phyloP scores from a whole-genome alignment of 2,888 invertebrate genomes.

The Hipparchia sbordonii region DNA sequence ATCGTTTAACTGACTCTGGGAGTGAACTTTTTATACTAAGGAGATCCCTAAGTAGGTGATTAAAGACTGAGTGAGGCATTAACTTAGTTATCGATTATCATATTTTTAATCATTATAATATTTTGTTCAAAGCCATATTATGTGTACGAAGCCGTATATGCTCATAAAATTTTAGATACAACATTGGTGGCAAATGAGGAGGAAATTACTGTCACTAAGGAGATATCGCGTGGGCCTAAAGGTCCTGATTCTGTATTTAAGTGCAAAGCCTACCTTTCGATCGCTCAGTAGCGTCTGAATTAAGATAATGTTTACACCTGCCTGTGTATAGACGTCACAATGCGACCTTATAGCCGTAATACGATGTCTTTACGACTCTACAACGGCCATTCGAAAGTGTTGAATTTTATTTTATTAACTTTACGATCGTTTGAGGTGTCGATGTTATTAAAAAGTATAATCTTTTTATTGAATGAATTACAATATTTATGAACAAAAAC shows the following conservation, averaged over 20 bases:
- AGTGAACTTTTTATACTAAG: too few relatives aligned
- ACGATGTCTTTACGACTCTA: slow-evolving; percentile 65
- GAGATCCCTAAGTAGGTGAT: too few relatives aligned
- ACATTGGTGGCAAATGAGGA: slow-evolving; percentile 30
- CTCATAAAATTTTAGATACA: slow-evolving; percentile 29
- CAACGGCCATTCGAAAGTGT: slow-evolving; percentile 25
- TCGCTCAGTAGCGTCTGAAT: slow-evolving; percentile 74
- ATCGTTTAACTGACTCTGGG: too few relatives aligned
- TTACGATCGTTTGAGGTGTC: slow-evolving; percentile 37
- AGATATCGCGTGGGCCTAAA: slow-evolving; percentile 38
- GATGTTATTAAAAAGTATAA: slow-evolving; percentile 10
- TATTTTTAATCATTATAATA: neutral
- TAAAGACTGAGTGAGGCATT: too few relatives aligned
- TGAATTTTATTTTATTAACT: slow-evolving; percentile 44
- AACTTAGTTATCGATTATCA: too few relatives aligned
- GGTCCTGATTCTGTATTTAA: slow-evolving; percentile 49
- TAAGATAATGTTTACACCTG: slow-evolving; percentile 82
- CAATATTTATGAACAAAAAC: slow-evolving; percentile 12
- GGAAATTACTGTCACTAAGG: slow-evolving; percentile 33
- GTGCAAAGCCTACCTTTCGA: slow-evolving; percentile 58
- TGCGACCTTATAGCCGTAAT: slow-evolving; percentile 64
- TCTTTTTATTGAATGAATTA: slow-evolving; percentile 18
- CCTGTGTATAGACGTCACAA: slow-evolving; percentile 73
- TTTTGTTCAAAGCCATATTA: neutral
- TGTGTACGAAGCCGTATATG: slow-evolving; percentile 25